phyloP scores from a whole-genome alignment of 2,113 vertebrate genomes.

The Alosa alosa region DNA sequence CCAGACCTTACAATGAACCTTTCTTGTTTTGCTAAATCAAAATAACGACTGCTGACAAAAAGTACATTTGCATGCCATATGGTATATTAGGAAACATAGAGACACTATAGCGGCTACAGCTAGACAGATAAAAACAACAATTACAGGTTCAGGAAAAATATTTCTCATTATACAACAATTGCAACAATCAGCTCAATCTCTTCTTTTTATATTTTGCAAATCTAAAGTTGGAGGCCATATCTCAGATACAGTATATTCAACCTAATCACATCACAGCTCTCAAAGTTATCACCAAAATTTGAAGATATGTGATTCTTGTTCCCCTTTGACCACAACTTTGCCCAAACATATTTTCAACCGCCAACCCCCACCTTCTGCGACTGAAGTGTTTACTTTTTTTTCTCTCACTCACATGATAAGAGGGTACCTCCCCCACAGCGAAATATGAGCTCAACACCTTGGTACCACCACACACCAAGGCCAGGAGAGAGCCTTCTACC shows the following conservation, averaged over 20 bases:
- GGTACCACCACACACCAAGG: conserved; percentile 20
- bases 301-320: not conserved
- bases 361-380: not conserved
- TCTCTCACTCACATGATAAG: conserved; percentile 15
- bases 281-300: not conserved
- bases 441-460: conserved; percentile 11
- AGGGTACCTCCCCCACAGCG: not conserved
- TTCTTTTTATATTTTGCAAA: not conserved
- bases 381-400: conserved; percentile 7
- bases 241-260: not conserved
- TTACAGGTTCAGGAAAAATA: not conserved
- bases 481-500: not conserved
- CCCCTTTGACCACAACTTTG: not conserved
- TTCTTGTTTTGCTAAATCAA: not conserved
- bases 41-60: not conserved
- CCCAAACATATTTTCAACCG: not conserved
- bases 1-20: not conserved
- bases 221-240: not conserved
- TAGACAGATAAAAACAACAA: not conserved
- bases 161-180: no score
- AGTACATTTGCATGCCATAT: not conserved
- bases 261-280: not conserved
- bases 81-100: not conserved
- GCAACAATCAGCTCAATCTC: not conserved
- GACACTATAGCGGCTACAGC: no score